phyloP scores from a whole-genome alignment of 2,113 vertebrate genomes.

The Stictonetta naevosa region DNA sequence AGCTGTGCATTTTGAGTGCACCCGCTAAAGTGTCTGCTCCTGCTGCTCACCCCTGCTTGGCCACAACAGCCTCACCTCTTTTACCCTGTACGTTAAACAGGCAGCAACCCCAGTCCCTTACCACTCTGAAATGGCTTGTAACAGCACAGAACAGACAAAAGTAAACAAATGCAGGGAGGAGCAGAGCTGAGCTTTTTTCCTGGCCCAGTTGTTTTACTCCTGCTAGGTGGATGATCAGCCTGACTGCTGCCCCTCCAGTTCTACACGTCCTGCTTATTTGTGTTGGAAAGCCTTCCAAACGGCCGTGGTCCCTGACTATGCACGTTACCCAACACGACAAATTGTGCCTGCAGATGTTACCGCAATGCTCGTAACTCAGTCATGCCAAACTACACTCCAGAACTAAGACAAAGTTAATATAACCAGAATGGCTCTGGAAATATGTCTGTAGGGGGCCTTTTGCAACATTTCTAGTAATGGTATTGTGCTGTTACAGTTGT shows the following conservation, averaged over 20 bases:
- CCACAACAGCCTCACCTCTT: background rate
- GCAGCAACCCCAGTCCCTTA: background rate
- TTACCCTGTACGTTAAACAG: background rate
- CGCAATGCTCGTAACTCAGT: background rate
- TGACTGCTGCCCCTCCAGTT: background rate
- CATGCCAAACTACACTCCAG: background rate
- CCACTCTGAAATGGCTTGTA: background rate
- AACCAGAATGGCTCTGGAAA: background rate
- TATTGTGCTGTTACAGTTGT: background rate
- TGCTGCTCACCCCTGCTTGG: background rate
- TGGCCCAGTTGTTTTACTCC: background rate
- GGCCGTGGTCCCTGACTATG: rapidly evolving
- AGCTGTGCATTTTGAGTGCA: background rate
- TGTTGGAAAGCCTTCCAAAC: background rate
- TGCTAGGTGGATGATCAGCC: background rate
- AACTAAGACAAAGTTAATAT: background rate
- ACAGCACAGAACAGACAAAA: background rate
- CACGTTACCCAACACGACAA: background rate
- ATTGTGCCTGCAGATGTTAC: background rate
- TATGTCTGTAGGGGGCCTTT: background rate
- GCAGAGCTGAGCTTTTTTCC: background rate
- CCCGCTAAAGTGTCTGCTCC: background rate
- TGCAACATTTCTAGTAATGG: background rate
- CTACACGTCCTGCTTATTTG: background rate
- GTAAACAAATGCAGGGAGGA: rapidly evolving